Conservation (phyloP, 37 sponge, comb jelly and placozoan species). For the Haliclona indistincta region DNA sequence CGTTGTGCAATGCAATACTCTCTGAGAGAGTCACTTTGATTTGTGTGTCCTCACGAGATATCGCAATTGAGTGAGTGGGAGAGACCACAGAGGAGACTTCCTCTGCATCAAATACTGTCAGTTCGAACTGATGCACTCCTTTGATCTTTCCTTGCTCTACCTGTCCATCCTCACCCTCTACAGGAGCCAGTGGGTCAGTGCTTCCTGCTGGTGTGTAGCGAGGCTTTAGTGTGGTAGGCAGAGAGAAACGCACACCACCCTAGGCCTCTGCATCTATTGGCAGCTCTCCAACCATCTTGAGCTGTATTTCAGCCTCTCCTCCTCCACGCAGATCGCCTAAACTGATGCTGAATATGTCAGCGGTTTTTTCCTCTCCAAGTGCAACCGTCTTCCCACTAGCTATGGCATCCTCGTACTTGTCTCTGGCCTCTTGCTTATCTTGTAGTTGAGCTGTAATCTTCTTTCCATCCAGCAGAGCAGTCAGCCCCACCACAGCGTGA, state of each 20-base stretch:
- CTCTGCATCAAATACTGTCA: slow-evolving; percentile 27
- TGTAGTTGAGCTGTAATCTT: slow-evolving; percentile 40
- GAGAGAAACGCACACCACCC: slow-evolving; percentile 50
- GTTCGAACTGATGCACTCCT: slow-evolving; percentile 32
- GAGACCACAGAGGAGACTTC: slow-evolving; percentile 33
- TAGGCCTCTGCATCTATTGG: slow-evolving; percentile 41
- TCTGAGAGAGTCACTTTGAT: slow-evolving; percentile 21
- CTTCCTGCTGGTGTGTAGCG: slow-evolving; percentile 47
- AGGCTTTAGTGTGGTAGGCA: slow-evolving; percentile 58
- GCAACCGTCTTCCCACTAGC: slow-evolving; percentile 41
- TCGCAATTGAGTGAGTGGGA: slow-evolving; percentile 39
- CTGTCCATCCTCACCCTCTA: background rate
- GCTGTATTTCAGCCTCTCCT: slow-evolving; percentile 32
- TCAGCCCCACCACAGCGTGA: slow-evolving; percentile 38
- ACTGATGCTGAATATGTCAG: slow-evolving; percentile 40
- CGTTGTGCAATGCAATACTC: slow-evolving; percentile 11
- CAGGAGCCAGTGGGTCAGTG: background rate
- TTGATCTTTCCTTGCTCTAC: too few species aligned
- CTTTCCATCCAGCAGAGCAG: slow-evolving; percentile 45
- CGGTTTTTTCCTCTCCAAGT: slow-evolving; percentile 32
- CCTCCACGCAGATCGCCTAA: slow-evolving; percentile 54
- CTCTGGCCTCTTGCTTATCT: slow-evolving; percentile 54
- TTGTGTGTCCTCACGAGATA: background rate
- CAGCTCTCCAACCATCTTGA: slow-evolving; percentile 37
- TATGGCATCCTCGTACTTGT: slow-evolving; percentile 54